These are phyloP conservation scores for Furcifer pardalis DNA, from an alignment of 2,797 vertebrate genomes.

Conservation along the genomic window DNA sequence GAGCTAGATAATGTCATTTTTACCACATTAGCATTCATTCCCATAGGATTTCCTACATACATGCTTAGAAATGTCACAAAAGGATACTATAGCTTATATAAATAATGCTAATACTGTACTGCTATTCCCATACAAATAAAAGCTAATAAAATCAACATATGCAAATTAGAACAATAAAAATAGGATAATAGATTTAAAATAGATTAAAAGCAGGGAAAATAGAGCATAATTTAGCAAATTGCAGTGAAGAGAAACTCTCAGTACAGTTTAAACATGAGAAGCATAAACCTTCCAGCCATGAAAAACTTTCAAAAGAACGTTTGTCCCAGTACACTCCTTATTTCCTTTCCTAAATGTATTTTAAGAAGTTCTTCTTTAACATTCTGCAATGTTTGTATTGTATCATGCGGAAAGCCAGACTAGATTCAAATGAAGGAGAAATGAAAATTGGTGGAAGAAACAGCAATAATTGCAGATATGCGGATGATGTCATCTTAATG, in stretches of 20 bases:
- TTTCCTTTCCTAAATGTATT: neutral
- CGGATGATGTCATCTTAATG: too few species aligned
- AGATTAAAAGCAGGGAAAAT: neutral
- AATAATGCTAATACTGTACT: neutral
- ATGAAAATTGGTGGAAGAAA: too few species aligned
- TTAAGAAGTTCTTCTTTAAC: neutral
- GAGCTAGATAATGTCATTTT: slow-evolving; percentile 10
- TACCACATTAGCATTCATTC: neutral
- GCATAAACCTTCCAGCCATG: neutral
- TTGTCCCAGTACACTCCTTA: too few species aligned
- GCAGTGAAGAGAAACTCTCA: neutral
- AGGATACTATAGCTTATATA: neutral
- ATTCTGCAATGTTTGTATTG: neutral
- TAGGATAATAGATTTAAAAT: neutral
- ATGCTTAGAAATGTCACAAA: slow-evolving; percentile 35
- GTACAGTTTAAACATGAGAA: neutral
- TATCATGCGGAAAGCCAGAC: too few species aligned
- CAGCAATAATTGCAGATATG: too few species aligned
- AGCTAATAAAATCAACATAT: neutral
- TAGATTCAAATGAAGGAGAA: too few species aligned
- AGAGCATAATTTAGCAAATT: neutral
- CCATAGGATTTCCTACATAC: slow-evolving; percentile 24
- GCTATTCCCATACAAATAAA: neutral
- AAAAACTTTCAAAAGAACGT: neutral
- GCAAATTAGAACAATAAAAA: neutral